A percentile compares a stretch with the other conserved stretches of the same genome.
phyloP scores from a whole-genome alignment of 35 echinoderm and acorn worm genomes.

The Amphiura filiformis region DNA sequence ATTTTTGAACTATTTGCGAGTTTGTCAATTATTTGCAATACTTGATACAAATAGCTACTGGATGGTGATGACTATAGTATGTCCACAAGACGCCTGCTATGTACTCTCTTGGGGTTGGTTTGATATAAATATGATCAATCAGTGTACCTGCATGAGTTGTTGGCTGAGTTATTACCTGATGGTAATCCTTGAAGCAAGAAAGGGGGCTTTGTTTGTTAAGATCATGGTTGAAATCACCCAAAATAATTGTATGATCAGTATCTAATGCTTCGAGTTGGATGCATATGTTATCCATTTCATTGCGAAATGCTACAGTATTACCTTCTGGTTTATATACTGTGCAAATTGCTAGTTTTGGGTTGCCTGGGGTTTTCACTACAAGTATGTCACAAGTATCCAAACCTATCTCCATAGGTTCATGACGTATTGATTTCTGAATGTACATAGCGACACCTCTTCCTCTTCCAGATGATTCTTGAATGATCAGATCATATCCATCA shows the following conservation, averaged over 20 bases:
- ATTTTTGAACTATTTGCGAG: no score
- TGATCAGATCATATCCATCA: slow-evolving; percentile 29
- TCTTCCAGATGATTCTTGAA: slow-evolving; percentile 12
- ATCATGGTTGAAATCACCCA: slow-evolving; percentile 50
- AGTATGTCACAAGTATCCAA: slow-evolving; percentile 17
- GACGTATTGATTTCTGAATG: background rate
- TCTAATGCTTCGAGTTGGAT: no score
- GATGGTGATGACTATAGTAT: no score
- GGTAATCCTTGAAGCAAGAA: slow-evolving; percentile 13
- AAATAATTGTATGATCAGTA: background rate
- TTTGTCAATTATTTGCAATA: no score
- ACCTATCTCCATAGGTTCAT: background rate
- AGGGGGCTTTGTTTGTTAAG: background rate
- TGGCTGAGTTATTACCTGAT: slow-evolving; percentile 23
- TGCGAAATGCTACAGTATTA: background rate
- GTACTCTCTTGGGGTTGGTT: background rate
- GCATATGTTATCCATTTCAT: background rate
- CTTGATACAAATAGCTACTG: no score
- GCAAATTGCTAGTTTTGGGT: background rate
- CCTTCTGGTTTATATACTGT: background rate
- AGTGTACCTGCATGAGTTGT: slow-evolving; percentile 40
- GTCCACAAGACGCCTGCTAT: no score
- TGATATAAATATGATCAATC: slow-evolving; percentile 45
- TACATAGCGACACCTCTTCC: slow-evolving; percentile 53
- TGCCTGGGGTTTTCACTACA: background rate